phyloP scores from a whole-genome alignment of 92 coral and sea anemone species.

The Phenganax marumi region DNA sequence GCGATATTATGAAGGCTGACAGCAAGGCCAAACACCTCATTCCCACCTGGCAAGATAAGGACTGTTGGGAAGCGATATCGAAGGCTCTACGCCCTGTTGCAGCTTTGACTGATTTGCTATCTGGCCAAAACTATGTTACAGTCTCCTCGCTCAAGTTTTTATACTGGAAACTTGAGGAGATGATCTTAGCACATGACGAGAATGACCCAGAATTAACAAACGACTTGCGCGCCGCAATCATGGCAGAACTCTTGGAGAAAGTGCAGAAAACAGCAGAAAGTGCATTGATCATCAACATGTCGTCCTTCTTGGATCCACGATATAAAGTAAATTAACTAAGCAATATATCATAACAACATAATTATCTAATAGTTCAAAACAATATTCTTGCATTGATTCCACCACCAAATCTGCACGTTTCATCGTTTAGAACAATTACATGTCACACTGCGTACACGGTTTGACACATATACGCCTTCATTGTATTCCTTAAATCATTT shows the following conservation, averaged over 20 bases:
- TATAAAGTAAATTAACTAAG: conserved; percentile 9
- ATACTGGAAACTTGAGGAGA: conserved; percentile 7
- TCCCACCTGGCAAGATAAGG: background rate
- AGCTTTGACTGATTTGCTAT: background rate
- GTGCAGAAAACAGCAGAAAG: background rate
- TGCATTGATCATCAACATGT: background rate
- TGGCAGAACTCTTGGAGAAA: background rate
- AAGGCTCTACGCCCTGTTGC: background rate
- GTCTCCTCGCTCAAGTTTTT: background rate
- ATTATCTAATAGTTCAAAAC: background rate
- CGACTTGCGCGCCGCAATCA: background rate
- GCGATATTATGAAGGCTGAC: conserved; percentile 2
- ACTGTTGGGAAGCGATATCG: conserved; percentile 14
- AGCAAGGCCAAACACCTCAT: background rate
- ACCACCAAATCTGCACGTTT: background rate
- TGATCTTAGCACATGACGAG: background rate
- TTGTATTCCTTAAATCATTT: conserved; percentile 1
- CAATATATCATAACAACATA: background rate
- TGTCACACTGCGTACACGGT: background rate
- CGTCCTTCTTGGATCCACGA: conserved; percentile 8
- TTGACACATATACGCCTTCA: background rate
- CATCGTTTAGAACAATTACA: background rate
- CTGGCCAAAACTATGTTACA: conserved; percentile 1
- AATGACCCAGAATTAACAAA: background rate
- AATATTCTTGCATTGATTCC: too few species aligned